Conservation (phyloP, 2,888 invertebrate genomes). For the Platypus cylindrus region DNA sequence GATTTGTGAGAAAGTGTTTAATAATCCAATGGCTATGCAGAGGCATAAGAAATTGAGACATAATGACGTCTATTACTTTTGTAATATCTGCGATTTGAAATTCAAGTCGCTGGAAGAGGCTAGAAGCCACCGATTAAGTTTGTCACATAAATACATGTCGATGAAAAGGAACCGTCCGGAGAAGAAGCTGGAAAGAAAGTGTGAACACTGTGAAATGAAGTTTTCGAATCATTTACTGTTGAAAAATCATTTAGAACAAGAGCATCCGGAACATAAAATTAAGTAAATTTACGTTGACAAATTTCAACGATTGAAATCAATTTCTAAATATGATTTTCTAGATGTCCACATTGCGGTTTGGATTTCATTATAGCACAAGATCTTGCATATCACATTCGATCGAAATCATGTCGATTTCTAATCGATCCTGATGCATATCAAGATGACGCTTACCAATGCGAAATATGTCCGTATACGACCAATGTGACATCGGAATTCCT, state of each 20-base stretch:
- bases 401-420: constrained; percentile 43
- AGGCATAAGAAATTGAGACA: constrained; percentile 53
- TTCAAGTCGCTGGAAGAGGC: constrained; percentile 51
- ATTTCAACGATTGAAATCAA: neutral
- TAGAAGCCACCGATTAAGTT: constrained; percentile 50
- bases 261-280: constrained; percentile 50
- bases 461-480: constrained; percentile 47
- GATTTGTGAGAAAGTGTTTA: constrained; percentile 47
- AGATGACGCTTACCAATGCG: constrained; percentile 35
- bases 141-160: constrained; percentile 39
- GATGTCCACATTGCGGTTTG: constrained; percentile 60
- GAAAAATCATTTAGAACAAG: constrained; percentile 46
- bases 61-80: constrained; percentile 47
- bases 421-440: constrained; percentile 15
- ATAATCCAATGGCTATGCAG: constrained; percentile 53
- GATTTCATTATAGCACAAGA: constrained; percentile 61
- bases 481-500: constrained; percentile 57
- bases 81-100: constrained; percentile 52
- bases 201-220: constrained; percentile 45
- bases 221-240: constrained; percentile 43
- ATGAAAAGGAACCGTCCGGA: too few species aligned
- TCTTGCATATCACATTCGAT: constrained; percentile 56
- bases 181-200: too few species aligned
- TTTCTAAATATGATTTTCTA: constrained; percentile 27
- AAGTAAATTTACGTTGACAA: constrained; percentile 37